Evolutionary conservation across 2,888 invertebrate species (phyloP), one percentile per base, ranked within the genome.

Genomic region (Alloplasta piceator): DNA sequence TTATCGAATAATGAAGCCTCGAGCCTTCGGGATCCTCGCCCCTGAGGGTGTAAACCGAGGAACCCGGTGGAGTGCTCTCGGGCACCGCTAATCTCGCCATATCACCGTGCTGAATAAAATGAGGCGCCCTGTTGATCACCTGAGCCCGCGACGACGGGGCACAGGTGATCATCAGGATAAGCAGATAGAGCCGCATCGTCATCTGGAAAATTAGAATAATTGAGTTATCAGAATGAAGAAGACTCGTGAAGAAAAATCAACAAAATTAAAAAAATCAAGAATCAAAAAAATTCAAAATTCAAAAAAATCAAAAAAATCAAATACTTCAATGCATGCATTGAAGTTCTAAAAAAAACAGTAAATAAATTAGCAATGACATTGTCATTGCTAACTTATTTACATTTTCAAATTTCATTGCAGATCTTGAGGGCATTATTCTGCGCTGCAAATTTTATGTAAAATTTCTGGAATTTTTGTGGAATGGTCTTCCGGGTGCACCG

Each of bases 1-100:
- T 96, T 92, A 97, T 96, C 60, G 96, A 96, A 90, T 96, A 97
- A 81, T 95, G 94, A 4, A 97, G 93, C 38, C 93, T 94, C 0
- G 95, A 95, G 66, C 95, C 95, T 89, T 97, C 97, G 1, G 96
- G 97, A 89, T 97, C 97, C 52, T 93, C 93, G 93, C 96, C 96
- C 93, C 95, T 95, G 50, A 96, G 93, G 85, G 96, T 96, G 92
- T 96, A 96, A 0, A 96, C 95, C 0, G 96, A 95, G 76, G 96
- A 95, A 46, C 96, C 96, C 9, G 96, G 95, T 48, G 94, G 94
- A 1, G 96, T 96, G 85, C 96, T 95, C 91, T 97, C 97, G 7
- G 95, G 94, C 9, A 97, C 91, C 75, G 95, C 95, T 88, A 97
- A 95, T 80, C 95, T 94, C 1, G 95, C 94, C 96, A 97, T 96